Evolutionary conservation across 2,888 invertebrate species (phyloP), one percentile per base, ranked within the genome.

Genomic region (Phasia obesa): DNA sequence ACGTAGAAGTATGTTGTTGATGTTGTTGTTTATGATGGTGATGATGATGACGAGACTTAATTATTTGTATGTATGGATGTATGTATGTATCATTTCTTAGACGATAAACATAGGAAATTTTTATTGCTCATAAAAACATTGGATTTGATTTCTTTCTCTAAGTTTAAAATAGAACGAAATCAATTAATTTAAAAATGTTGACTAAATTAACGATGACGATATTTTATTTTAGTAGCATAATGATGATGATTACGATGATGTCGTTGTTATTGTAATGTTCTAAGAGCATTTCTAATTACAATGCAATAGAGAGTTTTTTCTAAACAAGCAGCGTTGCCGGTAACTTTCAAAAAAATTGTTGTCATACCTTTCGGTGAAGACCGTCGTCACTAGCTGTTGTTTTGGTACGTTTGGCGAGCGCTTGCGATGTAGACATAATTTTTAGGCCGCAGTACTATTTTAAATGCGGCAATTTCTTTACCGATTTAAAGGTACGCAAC

Each of bases 91-190:
- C n/a, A n/a, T n/a, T n/a, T n/a, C n/a, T n/a, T n/a, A n/a, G 60
- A 17, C 42, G 23, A n/a, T n/a, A n/a, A n/a, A n/a, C n/a, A n/a
- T n/a, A n/a, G n/a, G n/a, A 31, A 17, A 15, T 25, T 79, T 49
- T 65, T 79, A 55, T 59, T 53, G 65, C 38, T 51, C 57, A 49
- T 73, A 62, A 55, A 53, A 53, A 67, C 38, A 59, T 42, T 59
- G 47, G 47, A 47, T 57, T 57, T 64, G 38, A n/a, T 35, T 47
- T 55, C 5, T 31, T 77, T 44, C 47, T 23, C 23, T 44, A 51
- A 51, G 47, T 57, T 71, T 49, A 13, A 51, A 67, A 27, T 65
- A 57, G 23, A 69, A 23, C n/a, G 25, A n/a, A 62, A 64, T 51
- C 2, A 60, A 27, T 15, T 42, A 49, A 19, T 31, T 3, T 5